phyloP scores from a whole-genome alignment of 1,140 invertebrate species.

The Panulirus ornatus region DNA sequence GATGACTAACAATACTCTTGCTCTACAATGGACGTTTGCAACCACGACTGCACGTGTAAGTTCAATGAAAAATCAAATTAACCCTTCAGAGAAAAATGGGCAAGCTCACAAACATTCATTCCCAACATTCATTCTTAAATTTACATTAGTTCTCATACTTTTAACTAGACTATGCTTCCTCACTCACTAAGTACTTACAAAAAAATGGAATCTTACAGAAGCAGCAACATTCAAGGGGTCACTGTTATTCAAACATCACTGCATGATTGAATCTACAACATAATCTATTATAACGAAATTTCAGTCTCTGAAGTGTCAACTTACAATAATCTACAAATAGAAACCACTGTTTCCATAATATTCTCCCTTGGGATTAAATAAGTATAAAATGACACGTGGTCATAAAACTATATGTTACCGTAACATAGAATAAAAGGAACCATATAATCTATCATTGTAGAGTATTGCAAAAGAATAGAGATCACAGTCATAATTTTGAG shows the following conservation, averaged over 20 bases:
- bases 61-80: conserved; percentile 47
- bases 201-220: conserved; percentile 37
- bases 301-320: conserved; percentile 45
- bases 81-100: conserved; percentile 31
- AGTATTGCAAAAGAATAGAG: conserved; percentile 73
- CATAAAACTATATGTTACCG: conserved; percentile 10
- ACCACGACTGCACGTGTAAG: conserved; percentile 70
- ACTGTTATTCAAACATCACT: conserved; percentile 34
- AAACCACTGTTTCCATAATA: conserved; percentile 16
- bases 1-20: conserved; percentile 66
- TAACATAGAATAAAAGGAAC: conserved; percentile 48
- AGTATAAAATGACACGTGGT: background rate
- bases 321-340: conserved; percentile 46
- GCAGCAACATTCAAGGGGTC: conserved; percentile 33
- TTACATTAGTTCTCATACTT: conserved; percentile 18
- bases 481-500: conserved; percentile 72
- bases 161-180: conserved; percentile 41
- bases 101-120: background rate
- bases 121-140: conserved; percentile 23
- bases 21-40: conserved; percentile 70
- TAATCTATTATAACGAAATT: conserved; percentile 1
- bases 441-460: conserved; percentile 61
- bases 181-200: conserved; percentile 42
- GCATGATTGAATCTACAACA: conserved; percentile 23
- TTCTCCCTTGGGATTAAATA: conserved; percentile 2